Percentiles rank a stretch among this genome's conserved stretches.
Conservation (phyloP, 2,113 vertebrate genomes). For the Ailurus styani region DNA sequence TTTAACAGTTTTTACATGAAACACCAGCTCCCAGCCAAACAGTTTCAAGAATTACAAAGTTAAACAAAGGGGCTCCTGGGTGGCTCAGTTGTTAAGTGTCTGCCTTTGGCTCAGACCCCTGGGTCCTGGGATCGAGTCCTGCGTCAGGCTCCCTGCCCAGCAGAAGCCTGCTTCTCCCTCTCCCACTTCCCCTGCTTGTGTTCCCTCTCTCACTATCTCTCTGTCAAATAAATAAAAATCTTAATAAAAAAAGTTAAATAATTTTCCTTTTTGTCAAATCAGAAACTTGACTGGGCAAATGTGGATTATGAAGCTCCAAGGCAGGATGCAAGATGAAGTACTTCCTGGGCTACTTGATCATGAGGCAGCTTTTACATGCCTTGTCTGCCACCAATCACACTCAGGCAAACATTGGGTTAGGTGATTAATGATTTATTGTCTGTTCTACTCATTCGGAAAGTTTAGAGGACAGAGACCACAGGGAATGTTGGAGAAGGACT, state of each 20-base stretch:
- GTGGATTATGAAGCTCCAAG: not conserved
- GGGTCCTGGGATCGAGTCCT: no score
- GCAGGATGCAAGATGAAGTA: not conserved
- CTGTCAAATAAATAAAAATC: no score
- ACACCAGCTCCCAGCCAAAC: not conserved
- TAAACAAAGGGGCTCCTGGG: not conserved
- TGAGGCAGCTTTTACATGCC: not conserved
- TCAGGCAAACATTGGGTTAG: not conserved
- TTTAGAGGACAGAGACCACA: not conserved
- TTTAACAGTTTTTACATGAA: not conserved
- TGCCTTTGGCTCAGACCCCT: no score
- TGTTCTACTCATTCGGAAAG: not conserved
- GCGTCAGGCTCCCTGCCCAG: no score
- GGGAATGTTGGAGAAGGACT: not conserved
- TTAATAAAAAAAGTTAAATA: not conserved
- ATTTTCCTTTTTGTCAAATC: not conserved
- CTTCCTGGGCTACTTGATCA: not conserved
- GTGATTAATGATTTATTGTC: not conserved
- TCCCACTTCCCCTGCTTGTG: no score
- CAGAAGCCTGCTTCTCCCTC: no score
- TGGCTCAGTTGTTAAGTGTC: no score
- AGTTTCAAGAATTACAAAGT: not conserved
- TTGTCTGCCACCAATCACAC: not conserved
- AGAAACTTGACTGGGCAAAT: not conserved
- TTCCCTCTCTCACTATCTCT: no score